Evolutionary conservation across 2,113 vertebrate genomes (phyloP).

Genomic region (Corvus cornix): DNA sequence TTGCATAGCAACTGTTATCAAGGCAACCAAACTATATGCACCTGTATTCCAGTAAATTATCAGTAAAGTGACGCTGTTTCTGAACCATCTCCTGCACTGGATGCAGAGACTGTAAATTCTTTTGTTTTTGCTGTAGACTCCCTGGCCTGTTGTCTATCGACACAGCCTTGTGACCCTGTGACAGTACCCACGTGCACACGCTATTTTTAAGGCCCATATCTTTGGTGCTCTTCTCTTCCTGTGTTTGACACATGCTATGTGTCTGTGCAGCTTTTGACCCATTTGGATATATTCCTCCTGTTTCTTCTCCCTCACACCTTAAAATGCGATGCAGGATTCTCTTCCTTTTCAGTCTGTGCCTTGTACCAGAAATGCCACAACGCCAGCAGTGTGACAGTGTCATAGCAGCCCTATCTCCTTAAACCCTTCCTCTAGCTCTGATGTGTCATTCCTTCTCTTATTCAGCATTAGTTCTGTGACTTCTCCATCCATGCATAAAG

Average conservation of each 20-base stretch:
- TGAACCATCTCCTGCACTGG: not conserved
- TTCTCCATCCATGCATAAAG: not conserved
- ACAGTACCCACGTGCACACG: rapidly evolving
- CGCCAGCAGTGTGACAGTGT: not conserved
- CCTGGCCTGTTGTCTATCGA: not conserved
- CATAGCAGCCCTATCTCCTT: not conserved
- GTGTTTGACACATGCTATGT: not conserved
- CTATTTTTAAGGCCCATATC: not conserved
- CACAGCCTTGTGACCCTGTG: not conserved
- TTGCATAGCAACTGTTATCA: slow-evolving; percentile 61
- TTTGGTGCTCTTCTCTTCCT: not conserved
- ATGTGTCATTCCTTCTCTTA: not conserved
- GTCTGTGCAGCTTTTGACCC: not conserved
- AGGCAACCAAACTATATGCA: slow-evolving; percentile 48
- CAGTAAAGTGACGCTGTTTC: slow-evolving; percentile 55
- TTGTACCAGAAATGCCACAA: not conserved
- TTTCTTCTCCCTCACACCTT: not conserved
- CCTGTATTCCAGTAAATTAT: slow-evolving; percentile 54
- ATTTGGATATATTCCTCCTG: not conserved
- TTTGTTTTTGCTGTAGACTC: not conserved
- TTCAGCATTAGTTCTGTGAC: not conserved
- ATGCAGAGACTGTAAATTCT: not conserved
- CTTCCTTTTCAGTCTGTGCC: not conserved
- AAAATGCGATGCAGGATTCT: not conserved
- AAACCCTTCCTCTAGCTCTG: not conserved